Base-by-base conservation (phyloP, 2,797 vertebrate species). In the Enteromius mattozi region DNA sequence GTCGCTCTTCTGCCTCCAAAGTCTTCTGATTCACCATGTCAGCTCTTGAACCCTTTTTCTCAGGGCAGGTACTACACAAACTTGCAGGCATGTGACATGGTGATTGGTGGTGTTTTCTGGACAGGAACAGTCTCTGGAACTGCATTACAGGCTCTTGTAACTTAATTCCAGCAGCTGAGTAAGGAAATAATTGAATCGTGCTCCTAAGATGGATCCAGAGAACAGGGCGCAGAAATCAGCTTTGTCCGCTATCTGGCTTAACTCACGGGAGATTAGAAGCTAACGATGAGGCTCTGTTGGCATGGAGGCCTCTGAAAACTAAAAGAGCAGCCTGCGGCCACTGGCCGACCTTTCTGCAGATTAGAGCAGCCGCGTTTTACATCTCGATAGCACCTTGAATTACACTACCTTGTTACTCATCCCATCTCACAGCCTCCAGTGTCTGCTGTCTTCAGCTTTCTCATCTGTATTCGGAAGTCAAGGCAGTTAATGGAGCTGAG, bases 181-280 rank as follows among this genome's bases (percentile, higher is more conserved):
- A 96, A 95, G 95, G 94, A 95, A 96, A 96, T 97, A 98, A 99
- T 97, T 96, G 95, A 98, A 98, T 97, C 94, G 94, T 86, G 91
- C 93, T 94, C 94, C 95, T 95, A 93, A 96, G 96, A 96, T 96
- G 95, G 96, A 94, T 96, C 96, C 95, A 95, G 88, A 93, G 94
- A 96, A 95, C 92, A 90, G 91, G 91, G 91, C 71, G 89, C 92
- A 95, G 96, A 95, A 95, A 96, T 95, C 94, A 93, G 94, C 93
- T 94, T 91, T 80, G 92, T 82, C 81, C 86, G 92, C 94, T 90
- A 93, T 91, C 95, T 95, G 90, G 88, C 90, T 93, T 94, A 91
- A 96, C 92, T 92, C 93, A 95, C 94, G 92, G 94, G 95, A 96
- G 92, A 95, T 95, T 93, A 95, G 90, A 92, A 89, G 83, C 86